Base-by-base conservation (phyloP, 2,113 vertebrate genomes). In the Ancistrus triradiatus region DNA sequence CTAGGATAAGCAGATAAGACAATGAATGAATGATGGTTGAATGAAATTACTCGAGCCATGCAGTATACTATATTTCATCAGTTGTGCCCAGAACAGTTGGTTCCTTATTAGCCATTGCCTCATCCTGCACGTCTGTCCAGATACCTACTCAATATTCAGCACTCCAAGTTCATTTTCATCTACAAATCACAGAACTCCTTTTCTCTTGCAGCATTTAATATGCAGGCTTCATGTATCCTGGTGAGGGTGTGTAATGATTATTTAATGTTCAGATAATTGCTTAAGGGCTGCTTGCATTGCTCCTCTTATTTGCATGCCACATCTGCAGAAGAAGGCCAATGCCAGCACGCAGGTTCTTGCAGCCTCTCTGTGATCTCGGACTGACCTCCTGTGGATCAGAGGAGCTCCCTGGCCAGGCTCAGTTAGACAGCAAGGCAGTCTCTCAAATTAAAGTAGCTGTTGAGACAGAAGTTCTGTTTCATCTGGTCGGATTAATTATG, bases 241-340 rank as follows among this genome's bases (percentile, higher is more conserved):
- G 63, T 42, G 49, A 67, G 50, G 59, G 66, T 64, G 63, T 65
- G 37, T 76, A 76, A 76, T 76, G 66, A 76, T 76, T 78, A 74
- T 78, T 76, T 78, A 72, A 76, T 74, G 74, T 72, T 63, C 43
- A 69, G 57, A 69, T 78, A 78, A 78, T 74, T 72, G 66, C 74
- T 76, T 51, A 63, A 69, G 74, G 72, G 68, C 69, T 72, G 59
- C 69, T 72, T 64, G 65, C 42, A 56, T 63, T 69, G 53, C 70
- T 76, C 48, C 59, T 59, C 76, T 64, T 75, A 75, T 74, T 78
- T 69, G 60, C 73, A 63, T 71, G 70, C 69, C 68, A 56, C 56
- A 64, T 71, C 68, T 66, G 67, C 63, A 75, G 42, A 60, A 68
- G 33, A 63, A 59, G 7, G 18, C 50, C 17, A 7, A 13, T 17